Evolutionary conservation across 2,888 invertebrate genomes (phyloP).

Genomic region (Dilophus febrilis): DNA sequence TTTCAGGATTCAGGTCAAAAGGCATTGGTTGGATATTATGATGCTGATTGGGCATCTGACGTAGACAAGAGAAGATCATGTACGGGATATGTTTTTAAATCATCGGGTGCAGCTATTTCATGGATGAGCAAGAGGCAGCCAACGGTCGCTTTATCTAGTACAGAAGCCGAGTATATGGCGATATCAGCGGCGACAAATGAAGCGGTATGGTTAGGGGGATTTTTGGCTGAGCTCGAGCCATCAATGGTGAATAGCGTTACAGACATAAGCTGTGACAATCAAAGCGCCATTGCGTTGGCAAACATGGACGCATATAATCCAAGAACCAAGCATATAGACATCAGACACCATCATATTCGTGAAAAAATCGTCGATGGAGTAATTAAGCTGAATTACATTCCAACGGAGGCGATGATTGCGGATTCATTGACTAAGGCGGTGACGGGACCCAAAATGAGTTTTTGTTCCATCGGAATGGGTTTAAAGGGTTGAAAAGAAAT

Average conservation of each 20-base stretch:
- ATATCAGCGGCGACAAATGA: constrained; percentile 3
- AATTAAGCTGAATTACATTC: no score
- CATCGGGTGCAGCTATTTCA: constrained; percentile 1
- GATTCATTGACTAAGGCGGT: background rate
- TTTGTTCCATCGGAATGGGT: background rate
- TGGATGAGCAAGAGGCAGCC: constrained; percentile 6
- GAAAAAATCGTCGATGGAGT: background rate
- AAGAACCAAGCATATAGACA: constrained; percentile 1
- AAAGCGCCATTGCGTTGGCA: background rate
- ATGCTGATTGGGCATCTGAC: constrained; percentile 4
- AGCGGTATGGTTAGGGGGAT: background rate
- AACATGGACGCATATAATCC: background rate
- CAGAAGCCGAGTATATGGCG: constrained; percentile 6
- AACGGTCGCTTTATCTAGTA: constrained; percentile 3
- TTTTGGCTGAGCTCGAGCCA: background rate
- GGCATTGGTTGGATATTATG: background rate
- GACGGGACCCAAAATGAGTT: background rate
- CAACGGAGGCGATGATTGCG: background rate
- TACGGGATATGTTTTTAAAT: constrained; percentile 6
- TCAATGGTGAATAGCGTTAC: background rate
- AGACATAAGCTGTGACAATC: background rate
- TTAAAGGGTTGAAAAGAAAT: background rate
- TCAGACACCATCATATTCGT: constrained; percentile 1
- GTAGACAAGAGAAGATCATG: constrained; percentile 4
- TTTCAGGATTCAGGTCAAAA: background rate